phyloP scores from a whole-genome alignment of 2,888 invertebrate species.

The Capitulum mitella region DNA sequence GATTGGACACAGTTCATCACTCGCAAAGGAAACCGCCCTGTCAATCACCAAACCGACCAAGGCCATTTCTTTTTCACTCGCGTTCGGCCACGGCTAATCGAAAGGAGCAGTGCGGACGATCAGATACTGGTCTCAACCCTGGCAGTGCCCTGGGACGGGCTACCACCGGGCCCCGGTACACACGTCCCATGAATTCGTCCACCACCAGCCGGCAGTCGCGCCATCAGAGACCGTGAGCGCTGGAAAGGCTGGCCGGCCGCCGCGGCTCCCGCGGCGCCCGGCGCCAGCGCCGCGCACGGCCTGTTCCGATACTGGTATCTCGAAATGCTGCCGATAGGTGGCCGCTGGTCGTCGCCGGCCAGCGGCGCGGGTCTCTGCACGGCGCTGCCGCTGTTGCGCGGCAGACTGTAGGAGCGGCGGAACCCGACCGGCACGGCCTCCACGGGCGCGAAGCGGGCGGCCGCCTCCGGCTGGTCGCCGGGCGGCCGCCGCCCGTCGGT shows the following conservation, averaged over 20 bases:
- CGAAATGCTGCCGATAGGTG: slow-evolving; percentile 14
- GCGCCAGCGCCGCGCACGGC: neutral
- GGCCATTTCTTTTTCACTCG: too few relatives aligned
- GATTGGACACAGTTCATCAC: too few relatives aligned
- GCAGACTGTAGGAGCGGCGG: neutral
- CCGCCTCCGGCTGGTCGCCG: neutral
- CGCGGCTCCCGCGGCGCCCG: neutral
- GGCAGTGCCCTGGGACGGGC: neutral
- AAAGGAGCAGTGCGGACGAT: too few relatives aligned
- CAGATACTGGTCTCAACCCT: neutral
- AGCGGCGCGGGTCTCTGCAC: neutral
- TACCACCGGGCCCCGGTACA: neutral
- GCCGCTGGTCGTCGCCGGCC: neutral
- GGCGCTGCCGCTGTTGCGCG: neutral
- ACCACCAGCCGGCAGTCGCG: neutral
- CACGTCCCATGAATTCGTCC: neutral
- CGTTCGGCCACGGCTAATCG: too few relatives aligned
- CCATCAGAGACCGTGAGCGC: neutral
- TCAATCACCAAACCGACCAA: too few relatives aligned
- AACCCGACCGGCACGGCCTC: neutral
- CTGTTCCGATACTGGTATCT: slow-evolving; percentile 1
- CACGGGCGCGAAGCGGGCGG: neutral
- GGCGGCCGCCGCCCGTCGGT: neutral
- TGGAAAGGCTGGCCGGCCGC: neutral
- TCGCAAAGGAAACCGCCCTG: too few relatives aligned